A percentile compares a stretch with the other conserved stretches of the same genome.
phyloP scores from a whole-genome alignment of 2,888 invertebrate genomes.

The Pristionchus exspectatus region DNA sequence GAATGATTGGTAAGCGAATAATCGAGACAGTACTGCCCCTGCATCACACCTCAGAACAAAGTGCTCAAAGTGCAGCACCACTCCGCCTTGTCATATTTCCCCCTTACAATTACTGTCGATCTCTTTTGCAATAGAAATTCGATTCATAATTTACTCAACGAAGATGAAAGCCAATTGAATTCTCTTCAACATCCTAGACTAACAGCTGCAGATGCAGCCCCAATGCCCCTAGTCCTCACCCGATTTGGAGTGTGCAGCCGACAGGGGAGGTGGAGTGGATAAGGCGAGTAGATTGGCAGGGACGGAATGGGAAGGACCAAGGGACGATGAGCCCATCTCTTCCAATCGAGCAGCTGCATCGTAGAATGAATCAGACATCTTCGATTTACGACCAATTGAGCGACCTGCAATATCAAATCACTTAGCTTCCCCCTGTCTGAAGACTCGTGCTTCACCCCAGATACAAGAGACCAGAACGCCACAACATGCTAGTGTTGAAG shows the following conservation, averaged over 20 bases:
- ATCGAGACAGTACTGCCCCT: background rate
- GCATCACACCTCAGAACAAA: background rate
- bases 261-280: background rate
- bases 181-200: background rate
- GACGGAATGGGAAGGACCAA: constrained; percentile 38
- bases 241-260: constrained; percentile 52
- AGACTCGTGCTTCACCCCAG: background rate
- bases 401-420: constrained; percentile 41
- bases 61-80: background rate
- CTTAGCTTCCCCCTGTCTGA: background rate
- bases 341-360: constrained; percentile 59
- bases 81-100: background rate
- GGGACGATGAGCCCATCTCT: constrained; percentile 18
- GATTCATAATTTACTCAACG: no score
- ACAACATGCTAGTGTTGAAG: background rate
- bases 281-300: constrained; percentile 28
- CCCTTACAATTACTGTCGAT: background rate
- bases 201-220: background rate
- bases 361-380: constrained; percentile 67
- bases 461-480: background rate
- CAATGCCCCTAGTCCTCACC: background rate
- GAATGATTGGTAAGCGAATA: no score
- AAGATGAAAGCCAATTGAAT: no score
- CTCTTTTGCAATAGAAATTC: no score
- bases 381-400: constrained; percentile 67